Evolutionary conservation across 2,797 vertebrate genomes (phyloP), one percentile per base, ranked within the genome.

Genomic region (Lateolabrax maculatus): DNA sequence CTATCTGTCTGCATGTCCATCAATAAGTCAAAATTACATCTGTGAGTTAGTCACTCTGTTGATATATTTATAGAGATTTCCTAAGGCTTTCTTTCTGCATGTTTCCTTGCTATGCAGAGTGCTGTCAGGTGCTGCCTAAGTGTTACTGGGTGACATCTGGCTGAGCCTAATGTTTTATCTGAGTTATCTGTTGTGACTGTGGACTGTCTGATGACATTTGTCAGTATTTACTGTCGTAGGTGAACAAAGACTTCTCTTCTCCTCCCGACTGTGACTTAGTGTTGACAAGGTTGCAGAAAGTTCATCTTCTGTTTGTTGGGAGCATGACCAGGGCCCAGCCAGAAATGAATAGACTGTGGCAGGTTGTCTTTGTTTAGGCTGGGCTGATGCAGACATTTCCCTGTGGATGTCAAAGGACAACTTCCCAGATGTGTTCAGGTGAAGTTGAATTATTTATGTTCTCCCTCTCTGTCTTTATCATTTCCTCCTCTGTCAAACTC

Each of bases 141-240:
- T 87, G 84, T 84, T 61, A 65, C 66, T 27, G 58, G 71, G 36
- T 85, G 89, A 89, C 82, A 80, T 87, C 84, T 80, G 88, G 77
- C 84, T 79, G 13, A 71, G 79, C 64, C 68, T 52, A 56, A 72
- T 55, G 48, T 72, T 72, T 23, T 16, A 52, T 69, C 29, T 84
- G 86, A 86, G 8, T 87, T 80, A 90, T 92, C 72, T 77, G 86
- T 83, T 86, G 74, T 90, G 91, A 88, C 90, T 81, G 71, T 16
- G 52, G 75, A 86, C 87, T 88, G 90, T 90, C 89, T 90, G 80
- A 70, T 86, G 89, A 90, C 77, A 89, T 92, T 92, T 91, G 87
- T 92, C 90, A 87, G 73, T 78, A 74, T 90, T 89, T 81, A 84
- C 80, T 89, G 73, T 81, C 70, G 66, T 52, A 77, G 84, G 74